Conservation (phyloP, 2,113 vertebrate genomes). For the Lagopus leucura region DNA sequence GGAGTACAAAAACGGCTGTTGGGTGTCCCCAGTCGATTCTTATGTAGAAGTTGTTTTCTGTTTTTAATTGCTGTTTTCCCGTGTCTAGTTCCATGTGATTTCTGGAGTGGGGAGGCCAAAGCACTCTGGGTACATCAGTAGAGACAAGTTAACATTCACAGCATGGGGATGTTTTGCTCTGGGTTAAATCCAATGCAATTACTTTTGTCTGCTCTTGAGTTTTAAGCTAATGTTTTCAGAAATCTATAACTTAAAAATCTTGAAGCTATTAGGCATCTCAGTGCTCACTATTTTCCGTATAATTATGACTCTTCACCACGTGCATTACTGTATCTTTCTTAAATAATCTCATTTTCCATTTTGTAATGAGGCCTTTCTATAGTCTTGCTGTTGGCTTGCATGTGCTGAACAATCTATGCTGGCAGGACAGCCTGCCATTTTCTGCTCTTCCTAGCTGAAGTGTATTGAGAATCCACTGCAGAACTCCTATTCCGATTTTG, state of each 20-base stretch:
- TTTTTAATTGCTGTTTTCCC: fast-evolving
- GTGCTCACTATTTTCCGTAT: fast-evolving
- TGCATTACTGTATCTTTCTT: not conserved
- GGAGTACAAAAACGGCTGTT: fast-evolving
- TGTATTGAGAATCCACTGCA: fast-evolving
- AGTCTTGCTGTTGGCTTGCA: not conserved
- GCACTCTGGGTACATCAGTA: fast-evolving
- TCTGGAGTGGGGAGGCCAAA: not conserved
- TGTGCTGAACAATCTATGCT: not conserved
- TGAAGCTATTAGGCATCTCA: fast-evolving
- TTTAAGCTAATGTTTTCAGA: not conserved
- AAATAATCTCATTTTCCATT: fast-evolving
- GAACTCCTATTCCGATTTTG: not conserved
- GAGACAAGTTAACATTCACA: not conserved
- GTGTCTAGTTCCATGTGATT: fast-evolving
- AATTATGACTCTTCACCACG: fast-evolving
- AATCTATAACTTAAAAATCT: fast-evolving
- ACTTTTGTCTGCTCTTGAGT: not conserved
- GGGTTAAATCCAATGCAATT: not conserved
- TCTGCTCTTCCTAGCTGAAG: not conserved
- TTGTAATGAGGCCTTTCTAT: fast-evolving
- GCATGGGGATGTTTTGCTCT: fast-evolving
- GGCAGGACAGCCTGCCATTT: too few species aligned
- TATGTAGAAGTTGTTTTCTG: fast-evolving
- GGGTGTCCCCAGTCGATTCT: not conserved